Conservation (phyloP, 2,113 vertebrate species). For the Heterotis niloticus region DNA sequence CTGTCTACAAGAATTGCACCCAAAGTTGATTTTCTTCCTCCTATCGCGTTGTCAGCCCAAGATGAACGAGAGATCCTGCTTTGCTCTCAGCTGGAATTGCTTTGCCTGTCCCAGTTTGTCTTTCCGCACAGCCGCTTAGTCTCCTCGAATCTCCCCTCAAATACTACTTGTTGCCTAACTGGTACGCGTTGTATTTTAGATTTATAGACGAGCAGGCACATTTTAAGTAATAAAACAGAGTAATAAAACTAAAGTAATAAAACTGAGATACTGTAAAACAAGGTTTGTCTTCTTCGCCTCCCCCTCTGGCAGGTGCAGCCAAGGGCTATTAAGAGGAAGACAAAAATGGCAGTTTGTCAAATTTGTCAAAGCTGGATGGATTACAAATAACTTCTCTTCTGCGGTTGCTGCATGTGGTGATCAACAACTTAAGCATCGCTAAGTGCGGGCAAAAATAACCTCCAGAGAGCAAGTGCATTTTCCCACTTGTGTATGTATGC, state of each 20-base stretch:
- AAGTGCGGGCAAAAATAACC: too few species aligned
- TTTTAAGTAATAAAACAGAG: too few species aligned
- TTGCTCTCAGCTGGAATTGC: conserved; percentile 4
- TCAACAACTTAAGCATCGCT: too few species aligned
- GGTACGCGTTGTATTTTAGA: background rate
- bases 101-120: conserved; percentile 21
- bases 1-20: background rate
- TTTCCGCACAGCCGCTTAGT: background rate
- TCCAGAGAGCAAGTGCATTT: too few species aligned
- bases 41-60: conserved; percentile 16
- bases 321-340: background rate
- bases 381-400: conserved; percentile 13
- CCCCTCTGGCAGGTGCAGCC: background rate
- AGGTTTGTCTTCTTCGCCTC: conserved; percentile 17
- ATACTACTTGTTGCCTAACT: background rate
- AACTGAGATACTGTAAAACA: too few species aligned
- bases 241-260: too few species aligned
- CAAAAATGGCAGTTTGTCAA: conserved; percentile 14
- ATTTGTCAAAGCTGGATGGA: conserved; percentile 10
- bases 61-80: conserved; percentile 10
- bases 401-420: too few species aligned
- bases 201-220: too few species aligned
- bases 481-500: too few species aligned
- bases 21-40: conserved; percentile 3
- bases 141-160: background rate